Conservation (phyloP, 2,888 invertebrate genomes). For the Zaprionus lineosus region DNA sequence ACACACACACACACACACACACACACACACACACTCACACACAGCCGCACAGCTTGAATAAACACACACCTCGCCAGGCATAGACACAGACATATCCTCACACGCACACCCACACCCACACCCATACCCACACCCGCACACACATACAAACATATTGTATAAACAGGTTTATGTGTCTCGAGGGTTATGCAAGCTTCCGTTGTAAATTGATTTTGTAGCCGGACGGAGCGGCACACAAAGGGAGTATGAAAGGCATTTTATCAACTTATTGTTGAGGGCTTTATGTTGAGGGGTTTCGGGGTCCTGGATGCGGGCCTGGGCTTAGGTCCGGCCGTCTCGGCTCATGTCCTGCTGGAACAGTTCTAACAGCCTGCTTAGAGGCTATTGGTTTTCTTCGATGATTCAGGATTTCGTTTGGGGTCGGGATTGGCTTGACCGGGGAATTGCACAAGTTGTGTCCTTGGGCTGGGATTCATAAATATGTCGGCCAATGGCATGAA, state of each 20-base stretch:
- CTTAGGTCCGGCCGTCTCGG: too few species aligned
- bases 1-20: slow-evolving; percentile 25
- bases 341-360: too few species aligned
- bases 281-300: slow-evolving; percentile 30
- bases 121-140: neutral
- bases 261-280: slow-evolving; percentile 57
- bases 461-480: neutral
- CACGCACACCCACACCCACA: slow-evolving; percentile 9
- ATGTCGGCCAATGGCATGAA: slow-evolving; percentile 1
- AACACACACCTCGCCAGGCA: neutral
- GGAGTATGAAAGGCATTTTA: slow-evolving; percentile 63
- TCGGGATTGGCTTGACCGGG: too few species aligned
- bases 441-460: neutral
- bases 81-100: neutral
- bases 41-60: neutral
- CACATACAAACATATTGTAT: slow-evolving; percentile 37
- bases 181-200: slow-evolving; percentile 72
- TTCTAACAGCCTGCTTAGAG: too few species aligned
- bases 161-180: slow-evolving; percentile 70
- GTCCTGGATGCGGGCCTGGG: too few species aligned
- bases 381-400: slow-evolving; percentile 8
- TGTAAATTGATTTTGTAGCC: slow-evolving; percentile 70
- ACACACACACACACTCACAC: slow-evolving; percentile 4
- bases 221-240: slow-evolving; percentile 51
- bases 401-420: too few species aligned